phyloP scores from a whole-genome alignment of 2,888 invertebrate species.

The Cetonia aurata region DNA sequence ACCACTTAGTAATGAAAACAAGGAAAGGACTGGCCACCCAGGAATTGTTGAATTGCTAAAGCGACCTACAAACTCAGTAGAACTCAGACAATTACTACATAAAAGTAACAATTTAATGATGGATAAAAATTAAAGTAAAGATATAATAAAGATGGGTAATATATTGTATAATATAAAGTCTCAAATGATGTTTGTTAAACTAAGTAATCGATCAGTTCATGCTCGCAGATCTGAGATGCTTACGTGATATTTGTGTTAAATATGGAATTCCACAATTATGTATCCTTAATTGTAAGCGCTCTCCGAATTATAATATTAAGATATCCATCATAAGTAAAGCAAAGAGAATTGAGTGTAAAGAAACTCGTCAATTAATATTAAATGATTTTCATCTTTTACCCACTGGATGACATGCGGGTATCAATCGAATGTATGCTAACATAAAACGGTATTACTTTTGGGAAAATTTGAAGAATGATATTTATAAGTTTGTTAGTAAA shows the following conservation, averaged over 20 bases:
- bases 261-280: constrained; percentile 41
- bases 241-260: constrained; percentile 25
- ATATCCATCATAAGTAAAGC: constrained; percentile 22
- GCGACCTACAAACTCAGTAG: constrained; percentile 2
- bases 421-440: constrained; percentile 36
- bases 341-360: constrained; percentile 17
- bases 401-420: constrained; percentile 39
- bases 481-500: no score
- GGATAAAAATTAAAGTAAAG: background rate
- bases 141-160: constrained; percentile 21
- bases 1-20: background rate
- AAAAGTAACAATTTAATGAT: constrained; percentile 2
- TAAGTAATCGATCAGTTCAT: constrained; percentile 33
- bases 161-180: constrained; percentile 18
- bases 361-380: constrained; percentile 39
- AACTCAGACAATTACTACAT: constrained; percentile 16
- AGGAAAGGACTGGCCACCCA: constrained; percentile 7
- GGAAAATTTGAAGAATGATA: constrained; percentile 15
- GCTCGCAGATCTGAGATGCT: constrained; percentile 34
- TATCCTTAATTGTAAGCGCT: constrained; percentile 42
- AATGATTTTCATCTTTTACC: constrained; percentile 43
- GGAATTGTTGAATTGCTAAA: constrained; percentile 21
- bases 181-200: constrained; percentile 29
- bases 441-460: constrained; percentile 41
- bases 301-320: background rate